Base-by-base conservation (phyloP, 53 echinoderm and acorn worm species). In the Luidia sarsii region DNA sequence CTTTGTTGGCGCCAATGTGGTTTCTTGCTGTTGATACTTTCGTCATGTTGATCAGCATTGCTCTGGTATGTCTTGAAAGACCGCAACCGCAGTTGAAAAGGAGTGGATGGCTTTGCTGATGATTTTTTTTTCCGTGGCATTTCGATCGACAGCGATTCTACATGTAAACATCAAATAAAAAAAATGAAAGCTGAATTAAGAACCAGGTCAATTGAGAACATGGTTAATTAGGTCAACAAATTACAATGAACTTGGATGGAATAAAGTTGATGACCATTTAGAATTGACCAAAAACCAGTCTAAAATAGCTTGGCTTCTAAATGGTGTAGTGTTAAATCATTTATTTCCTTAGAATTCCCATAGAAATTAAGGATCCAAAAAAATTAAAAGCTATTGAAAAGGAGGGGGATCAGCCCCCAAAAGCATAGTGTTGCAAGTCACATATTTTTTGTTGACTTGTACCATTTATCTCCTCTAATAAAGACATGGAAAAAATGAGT, bases 1-100 rank as follows among this genome's bases (percentile, higher is more conserved):
- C 11, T 41, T 41, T 41, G 41, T 41, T 41, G 41, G 41, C 41
- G 41, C 41, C 41, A 41, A 41, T 59, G 59, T 22, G 59, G 59
- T 59, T 59, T 24, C 30, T 59, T 59, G 59, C 59, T 59, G 59
- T 59, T 59, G 59, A 59, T 59, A 24, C 59, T 59, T 59, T 24
- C 4, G 59, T 59, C 59, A 24, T 59, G 59, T 59, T 59, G 59
- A 59, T 59, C 59, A 59, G 59, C 59, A 59, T 59, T 59, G 59
- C 28, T 25, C 30, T 25, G 3, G 59, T 59, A 59, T 25, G 59
- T 59, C 59, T 59, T 59, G 59, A 59, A 59, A 14, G 59, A 25
- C 28, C 59, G 59, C 59, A 59, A 3, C 14, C 59, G 24, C 22
- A 59, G 59, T 59, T 59, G 25, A 30, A 24, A 59, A 59, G 59